These are phyloP conservation scores for Platysteira castanea DNA, from an alignment of 2,113 vertebrate species.

Conservation along the genomic window DNA sequence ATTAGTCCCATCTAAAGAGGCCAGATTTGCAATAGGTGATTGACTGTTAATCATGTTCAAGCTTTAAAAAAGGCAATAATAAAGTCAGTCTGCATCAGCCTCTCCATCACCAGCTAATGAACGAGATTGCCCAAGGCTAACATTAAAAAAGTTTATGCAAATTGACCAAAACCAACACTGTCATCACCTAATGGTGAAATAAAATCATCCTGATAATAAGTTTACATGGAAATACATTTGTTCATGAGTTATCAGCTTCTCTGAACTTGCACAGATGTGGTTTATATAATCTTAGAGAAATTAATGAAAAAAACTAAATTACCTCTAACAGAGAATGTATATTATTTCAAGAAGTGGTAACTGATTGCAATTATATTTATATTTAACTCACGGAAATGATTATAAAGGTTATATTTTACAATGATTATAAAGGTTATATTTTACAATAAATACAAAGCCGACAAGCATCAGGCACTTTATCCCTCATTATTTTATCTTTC, in stretches of 20 bases:
- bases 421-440: neutral
- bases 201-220: neutral
- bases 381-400: conserved; percentile 25
- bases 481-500: neutral
- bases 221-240: neutral
- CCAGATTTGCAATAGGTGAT: neutral
- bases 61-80: conserved; percentile 4
- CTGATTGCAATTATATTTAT: conserved; percentile 25
- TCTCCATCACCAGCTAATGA: neutral
- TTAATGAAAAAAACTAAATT: neutral
- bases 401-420: neutral
- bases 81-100: neutral
- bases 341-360: neutral
- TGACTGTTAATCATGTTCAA: conserved; percentile 22
- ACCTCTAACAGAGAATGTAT: neutral
- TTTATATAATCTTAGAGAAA: neutral
- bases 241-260: neutral
- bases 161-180: neutral
- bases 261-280: neutral
- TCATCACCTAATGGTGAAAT: neutral
- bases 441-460: neutral
- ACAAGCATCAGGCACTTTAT: neutral
- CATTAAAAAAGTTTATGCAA: neutral
- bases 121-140: neutral
- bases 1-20: conserved; percentile 46